Evolutionary conservation across 2,113 vertebrate species (phyloP).

Genomic region (Acanthisitta chloris): DNA sequence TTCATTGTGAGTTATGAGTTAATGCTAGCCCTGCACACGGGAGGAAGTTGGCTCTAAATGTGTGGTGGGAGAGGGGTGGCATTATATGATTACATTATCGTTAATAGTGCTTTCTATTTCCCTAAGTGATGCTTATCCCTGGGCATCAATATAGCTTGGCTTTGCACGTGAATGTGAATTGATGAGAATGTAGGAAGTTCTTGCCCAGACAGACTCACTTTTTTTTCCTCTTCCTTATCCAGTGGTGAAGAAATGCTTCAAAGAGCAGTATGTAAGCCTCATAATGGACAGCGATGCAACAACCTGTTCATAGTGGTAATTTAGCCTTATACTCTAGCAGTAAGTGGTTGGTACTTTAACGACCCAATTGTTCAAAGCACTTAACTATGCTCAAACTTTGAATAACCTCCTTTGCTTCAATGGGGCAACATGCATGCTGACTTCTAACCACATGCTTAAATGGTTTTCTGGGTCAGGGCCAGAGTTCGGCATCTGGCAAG

Average conservation of each 20-base stretch:
- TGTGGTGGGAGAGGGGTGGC: neutral
- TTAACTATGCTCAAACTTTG: conserved; percentile 10
- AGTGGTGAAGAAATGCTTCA: neutral
- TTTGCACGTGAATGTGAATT: neutral
- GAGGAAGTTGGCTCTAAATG: neutral
- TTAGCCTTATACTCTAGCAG: neutral
- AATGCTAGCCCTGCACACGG: neutral
- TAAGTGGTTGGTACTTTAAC: conserved; percentile 33
- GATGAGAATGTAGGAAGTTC: neutral
- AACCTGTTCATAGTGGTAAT: neutral
- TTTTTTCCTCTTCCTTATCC: neutral
- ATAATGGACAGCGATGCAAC: neutral
- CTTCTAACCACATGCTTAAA: neutral
- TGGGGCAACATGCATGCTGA: neutral
- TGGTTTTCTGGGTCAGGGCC: conserved; percentile 1
- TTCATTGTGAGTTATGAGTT: neutral
- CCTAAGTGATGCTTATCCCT: neutral
- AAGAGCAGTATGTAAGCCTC: neutral
- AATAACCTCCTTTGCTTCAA: neutral
- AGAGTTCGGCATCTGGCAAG: neutral
- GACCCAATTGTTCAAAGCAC: neutral
- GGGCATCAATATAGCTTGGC: neutral
- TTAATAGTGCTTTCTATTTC: neutral
- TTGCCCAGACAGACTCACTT: neutral
- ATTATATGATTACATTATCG: neutral